Base-by-base conservation (phyloP, 2,113 vertebrate genomes). In the Anthoscopus minutus region DNA sequence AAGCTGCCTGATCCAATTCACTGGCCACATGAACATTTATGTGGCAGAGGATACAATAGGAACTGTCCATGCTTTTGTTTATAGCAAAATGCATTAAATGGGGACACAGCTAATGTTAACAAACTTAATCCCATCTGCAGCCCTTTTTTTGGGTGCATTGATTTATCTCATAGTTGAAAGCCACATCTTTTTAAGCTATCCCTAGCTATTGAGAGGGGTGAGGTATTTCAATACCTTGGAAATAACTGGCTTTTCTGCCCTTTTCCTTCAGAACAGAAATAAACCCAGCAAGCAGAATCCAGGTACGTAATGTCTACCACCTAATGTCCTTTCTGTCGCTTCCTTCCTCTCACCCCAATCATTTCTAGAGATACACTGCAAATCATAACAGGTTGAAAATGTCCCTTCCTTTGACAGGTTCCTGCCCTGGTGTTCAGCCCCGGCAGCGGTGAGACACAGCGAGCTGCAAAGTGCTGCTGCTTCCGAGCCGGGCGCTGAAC, bases 401-500 rank as follows among this genome's bases (percentile, higher is more conserved):
- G 22, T 31, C 35, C 23, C 57, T 74, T 83, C 28, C 42, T 50
- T 67, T 25, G 23, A 6, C 35, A 50, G 60, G 19, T 54, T 65
- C 44, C 40, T n/a, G 61, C n/a, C 40, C 37, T 14, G 19, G 28
- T 61, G 33, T 42, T 62, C 23, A 81, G 45, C 42, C 50, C 72
- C 54, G 25, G 33, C 54, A 86, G 38, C 33, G 45, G 50, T 1
- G 73, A 48, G 80, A 47, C 13, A 21, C 54, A 27, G 50, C 0
- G 58, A 92, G 37, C 23, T 76, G 44, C 54, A 67, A 48, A 25
- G 33, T 40, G 61, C 69, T 56, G 13, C 56, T 22, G n/a, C 67
- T 58, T 19, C 44, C 2, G 7, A 80, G n/a, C 14, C 0, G 0
- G 65, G 44, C 33, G 8, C 60, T 7, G 37, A 2, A 25, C 28